Conservation (phyloP, 1,140 invertebrate genomes). For the Aphidius gifuensis region DNA sequence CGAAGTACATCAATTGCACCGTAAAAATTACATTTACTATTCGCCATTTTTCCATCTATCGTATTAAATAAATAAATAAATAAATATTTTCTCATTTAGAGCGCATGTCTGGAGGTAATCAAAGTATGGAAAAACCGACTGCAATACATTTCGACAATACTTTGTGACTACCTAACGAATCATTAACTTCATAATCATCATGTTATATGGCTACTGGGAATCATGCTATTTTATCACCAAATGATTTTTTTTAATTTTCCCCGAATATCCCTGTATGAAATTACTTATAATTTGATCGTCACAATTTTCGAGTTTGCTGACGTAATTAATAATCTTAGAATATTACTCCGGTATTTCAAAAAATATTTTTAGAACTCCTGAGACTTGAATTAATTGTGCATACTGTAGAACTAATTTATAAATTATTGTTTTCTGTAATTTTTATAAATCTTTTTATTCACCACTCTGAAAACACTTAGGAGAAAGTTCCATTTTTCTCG, state of each 20-base stretch:
- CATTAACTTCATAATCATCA: conserved; percentile 15
- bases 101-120: conserved; percentile 9
- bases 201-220: conserved; percentile 5
- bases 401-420: conserved; percentile 11
- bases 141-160: conserved; percentile 15
- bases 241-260: conserved; percentile 3
- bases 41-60: conserved; percentile 30
- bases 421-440: conserved; percentile 4
- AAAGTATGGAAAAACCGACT: conserved; percentile 10
- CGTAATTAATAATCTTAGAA: conserved; percentile 7
- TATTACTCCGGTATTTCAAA: conserved; percentile 23
- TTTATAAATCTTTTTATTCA: conserved; percentile 13
- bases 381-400: conserved; percentile 16
- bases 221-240: background rate
- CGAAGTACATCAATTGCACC: conserved; percentile 30
- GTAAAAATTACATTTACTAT: conserved; percentile 28
- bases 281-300: conserved; percentile 24
- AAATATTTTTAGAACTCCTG: conserved; percentile 20
- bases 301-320: conserved; percentile 2
- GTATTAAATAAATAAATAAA: conserved; percentile 18
- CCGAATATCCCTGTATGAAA: conserved; percentile 31
- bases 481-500: conserved; percentile 6
- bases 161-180: conserved; percentile 15
- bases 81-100: conserved; percentile 16
- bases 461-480: conserved; percentile 13